phyloP scores from a whole-genome alignment of 2,888 invertebrate species.

The Gasteruption jaculator region DNA sequence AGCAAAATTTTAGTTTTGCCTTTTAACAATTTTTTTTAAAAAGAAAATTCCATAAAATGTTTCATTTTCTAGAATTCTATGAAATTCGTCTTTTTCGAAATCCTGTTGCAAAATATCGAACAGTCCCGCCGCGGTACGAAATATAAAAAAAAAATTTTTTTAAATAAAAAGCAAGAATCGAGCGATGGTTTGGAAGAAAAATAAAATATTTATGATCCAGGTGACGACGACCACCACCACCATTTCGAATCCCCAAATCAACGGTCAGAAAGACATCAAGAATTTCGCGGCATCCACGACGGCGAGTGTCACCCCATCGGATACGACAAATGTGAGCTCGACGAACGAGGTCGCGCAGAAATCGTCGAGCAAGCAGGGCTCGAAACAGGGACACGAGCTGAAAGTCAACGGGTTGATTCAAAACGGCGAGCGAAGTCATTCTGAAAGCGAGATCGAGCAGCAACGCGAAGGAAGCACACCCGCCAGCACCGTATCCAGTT shows the following conservation, averaged over 20 bases:
- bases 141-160: no score
- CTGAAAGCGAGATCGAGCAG: constrained; percentile 42
- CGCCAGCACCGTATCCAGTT: constrained; percentile 46
- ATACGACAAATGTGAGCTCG: no score
- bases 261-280: constrained; percentile 39
- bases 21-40: no score
- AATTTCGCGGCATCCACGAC: constrained; percentile 32
- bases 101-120: no score
- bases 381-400: constrained; percentile 35
- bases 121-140: no score
- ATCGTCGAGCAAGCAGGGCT: constrained; percentile 25
- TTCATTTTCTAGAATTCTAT: no score
- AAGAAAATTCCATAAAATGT: no score
- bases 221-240: constrained; percentile 16
- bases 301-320: constrained; percentile 36
- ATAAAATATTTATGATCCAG: no score
- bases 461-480: constrained; percentile 47
- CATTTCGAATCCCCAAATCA: constrained; percentile 31
- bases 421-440: constrained; percentile 41
- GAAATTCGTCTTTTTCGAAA: no score
- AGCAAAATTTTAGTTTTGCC: no score
- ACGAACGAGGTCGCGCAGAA: constrained; percentile 28
- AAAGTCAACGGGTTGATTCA: constrained; percentile 35
- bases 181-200: no score
- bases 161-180: no score